Conservation (phyloP, 2,888 invertebrate genomes). For the Volucella bombylans region DNA sequence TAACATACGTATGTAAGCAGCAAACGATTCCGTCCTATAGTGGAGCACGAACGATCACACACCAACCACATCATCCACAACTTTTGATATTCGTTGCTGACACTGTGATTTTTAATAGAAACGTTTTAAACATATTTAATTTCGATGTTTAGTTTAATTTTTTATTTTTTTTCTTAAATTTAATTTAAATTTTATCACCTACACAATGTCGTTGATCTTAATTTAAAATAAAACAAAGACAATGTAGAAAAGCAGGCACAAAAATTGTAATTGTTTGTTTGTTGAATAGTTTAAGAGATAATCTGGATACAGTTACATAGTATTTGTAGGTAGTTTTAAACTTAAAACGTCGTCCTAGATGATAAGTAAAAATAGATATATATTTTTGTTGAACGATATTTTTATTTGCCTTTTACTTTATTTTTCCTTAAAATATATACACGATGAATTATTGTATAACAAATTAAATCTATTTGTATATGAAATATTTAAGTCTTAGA, state of each 20-base stretch:
- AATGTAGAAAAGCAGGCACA: constrained; percentile 56
- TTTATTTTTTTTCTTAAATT: constrained; percentile 36
- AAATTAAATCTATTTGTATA: constrained; percentile 65
- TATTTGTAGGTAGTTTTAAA: constrained; percentile 42
- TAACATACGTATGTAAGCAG: constrained; percentile 40
- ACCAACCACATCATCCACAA: constrained; percentile 39
- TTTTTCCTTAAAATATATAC: constrained; percentile 49
- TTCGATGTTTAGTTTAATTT: not conserved
- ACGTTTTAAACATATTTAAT: constrained; percentile 32
- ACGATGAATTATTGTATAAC: constrained; percentile 60
- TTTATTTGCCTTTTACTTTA: constrained; percentile 50
- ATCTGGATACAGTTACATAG: constrained; percentile 10
- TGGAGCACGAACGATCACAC: constrained; percentile 60
- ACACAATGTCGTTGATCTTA: constrained; percentile 35
- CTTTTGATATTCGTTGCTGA: constrained; percentile 64
- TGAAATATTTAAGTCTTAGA: constrained; percentile 64
- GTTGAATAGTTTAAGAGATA: constrained; percentile 37
- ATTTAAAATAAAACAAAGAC: not conserved
- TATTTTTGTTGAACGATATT: constrained; percentile 65
- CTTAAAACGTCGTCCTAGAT: constrained; percentile 18
- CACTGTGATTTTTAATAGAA: constrained; percentile 69
- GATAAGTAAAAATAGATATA: constrained; percentile 49
- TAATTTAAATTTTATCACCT: constrained; percentile 20
- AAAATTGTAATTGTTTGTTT: constrained; percentile 43
- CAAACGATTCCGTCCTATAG: constrained; percentile 74